Percentiles rank a stretch among this genome's conserved stretches.
Evolutionary conservation across 1,140 invertebrate genomes (phyloP).

Genomic region (Himalopsyche phryganea): DNA sequence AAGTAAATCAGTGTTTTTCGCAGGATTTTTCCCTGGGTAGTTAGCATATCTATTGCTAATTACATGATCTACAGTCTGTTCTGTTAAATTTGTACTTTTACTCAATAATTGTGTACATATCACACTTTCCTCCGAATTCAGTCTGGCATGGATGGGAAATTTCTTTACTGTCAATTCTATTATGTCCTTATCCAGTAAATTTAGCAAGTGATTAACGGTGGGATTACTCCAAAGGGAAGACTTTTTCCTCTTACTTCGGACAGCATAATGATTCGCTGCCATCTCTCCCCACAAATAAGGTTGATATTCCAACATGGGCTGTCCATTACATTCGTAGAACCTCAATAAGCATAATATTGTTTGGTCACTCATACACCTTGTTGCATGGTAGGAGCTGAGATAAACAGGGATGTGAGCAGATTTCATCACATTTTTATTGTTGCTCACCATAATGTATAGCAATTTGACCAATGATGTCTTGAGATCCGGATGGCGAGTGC

Average conservation of each 20-base stretch:
- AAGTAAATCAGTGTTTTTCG: neutral
- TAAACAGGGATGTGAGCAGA: constrained; percentile 65
- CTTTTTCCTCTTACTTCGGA: constrained; percentile 56
- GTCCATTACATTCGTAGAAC: constrained; percentile 59
- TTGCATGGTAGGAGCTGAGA: constrained; percentile 68
- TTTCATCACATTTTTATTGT: constrained; percentile 60
- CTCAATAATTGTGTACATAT: constrained; percentile 30
- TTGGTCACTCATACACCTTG: constrained; percentile 61
- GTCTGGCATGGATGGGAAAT: constrained; percentile 54
- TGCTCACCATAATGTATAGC: constrained; percentile 56
- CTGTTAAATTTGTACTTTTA: constrained; percentile 11
- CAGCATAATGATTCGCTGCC: constrained; percentile 70
- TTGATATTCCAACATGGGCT: constrained; percentile 63
- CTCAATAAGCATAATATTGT: constrained; percentile 59
- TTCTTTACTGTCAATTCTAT: constrained; percentile 65
- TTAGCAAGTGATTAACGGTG: constrained; percentile 66
- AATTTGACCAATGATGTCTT: constrained; percentile 60
- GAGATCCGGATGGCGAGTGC: constrained; percentile 48
- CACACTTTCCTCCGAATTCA: constrained; percentile 24
- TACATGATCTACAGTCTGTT: constrained; percentile 9
- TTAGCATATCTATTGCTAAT: constrained; percentile 6
- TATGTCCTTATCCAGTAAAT: constrained; percentile 61
- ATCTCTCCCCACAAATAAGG: constrained; percentile 78
- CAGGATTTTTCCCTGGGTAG: neutral
- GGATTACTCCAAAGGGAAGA: constrained; percentile 64